Percentiles rank a stretch among this genome's conserved stretches.
Conservation (phyloP, 1,140 invertebrate genomes). For the Drosophila bifasciata region DNA sequence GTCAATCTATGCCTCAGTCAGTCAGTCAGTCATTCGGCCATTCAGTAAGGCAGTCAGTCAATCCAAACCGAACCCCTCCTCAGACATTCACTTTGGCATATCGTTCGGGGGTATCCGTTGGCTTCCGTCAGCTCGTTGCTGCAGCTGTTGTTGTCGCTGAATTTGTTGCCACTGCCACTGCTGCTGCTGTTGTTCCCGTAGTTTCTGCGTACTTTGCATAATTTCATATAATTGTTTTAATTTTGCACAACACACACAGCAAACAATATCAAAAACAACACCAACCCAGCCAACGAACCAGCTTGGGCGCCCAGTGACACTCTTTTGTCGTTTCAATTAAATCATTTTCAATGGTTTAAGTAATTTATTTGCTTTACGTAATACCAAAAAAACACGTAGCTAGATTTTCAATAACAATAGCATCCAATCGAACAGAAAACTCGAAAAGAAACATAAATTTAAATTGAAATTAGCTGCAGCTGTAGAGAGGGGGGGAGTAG, state of each 20-base stretch:
- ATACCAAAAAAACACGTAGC: background rate
- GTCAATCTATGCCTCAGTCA: constrained; percentile 35
- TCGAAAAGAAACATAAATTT: constrained; percentile 67
- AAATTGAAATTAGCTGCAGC: constrained; percentile 57
- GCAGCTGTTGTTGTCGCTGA: constrained; percentile 56
- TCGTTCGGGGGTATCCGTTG: constrained; percentile 19
- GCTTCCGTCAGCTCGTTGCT: constrained; percentile 74
- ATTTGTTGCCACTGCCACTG: background rate
- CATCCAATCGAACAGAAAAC: constrained; percentile 57
- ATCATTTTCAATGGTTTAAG: constrained; percentile 60
- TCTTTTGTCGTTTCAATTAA: constrained; percentile 59
- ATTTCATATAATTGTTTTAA: constrained; percentile 77
- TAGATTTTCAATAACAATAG: constrained; percentile 67
- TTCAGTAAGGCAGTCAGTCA: constrained; percentile 31
- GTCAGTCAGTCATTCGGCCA: constrained; percentile 41
- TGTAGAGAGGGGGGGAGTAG: background rate
- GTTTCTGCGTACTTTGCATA: constrained; percentile 77
- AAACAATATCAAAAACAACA: constrained; percentile 64
- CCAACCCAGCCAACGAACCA: constrained; percentile 22
- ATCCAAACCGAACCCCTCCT: constrained; percentile 13
- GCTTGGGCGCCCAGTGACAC: constrained; percentile 52
- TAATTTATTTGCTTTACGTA: constrained; percentile 44
- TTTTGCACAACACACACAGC: constrained; percentile 70
- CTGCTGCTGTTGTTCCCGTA: constrained; percentile 43
- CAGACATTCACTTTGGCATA: constrained; percentile 61